phyloP scores from a whole-genome alignment of 1,140 invertebrate species.

The Coelopa frigida region DNA sequence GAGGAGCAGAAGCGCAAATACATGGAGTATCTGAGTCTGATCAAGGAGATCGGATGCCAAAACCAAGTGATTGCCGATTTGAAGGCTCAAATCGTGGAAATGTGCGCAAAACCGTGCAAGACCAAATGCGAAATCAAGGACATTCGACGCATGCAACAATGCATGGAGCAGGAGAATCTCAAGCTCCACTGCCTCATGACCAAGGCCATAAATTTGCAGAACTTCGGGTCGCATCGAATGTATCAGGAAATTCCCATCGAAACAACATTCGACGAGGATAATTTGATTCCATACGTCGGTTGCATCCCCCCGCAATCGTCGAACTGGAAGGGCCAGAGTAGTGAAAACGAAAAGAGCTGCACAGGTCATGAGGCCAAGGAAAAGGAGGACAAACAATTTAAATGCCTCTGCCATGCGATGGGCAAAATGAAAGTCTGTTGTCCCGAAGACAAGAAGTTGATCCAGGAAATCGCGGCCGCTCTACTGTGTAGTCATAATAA shows the following conservation, averaged over 20 bases:
- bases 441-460: constrained; percentile 34
- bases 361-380: background rate
- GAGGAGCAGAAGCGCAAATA: constrained; percentile 37
- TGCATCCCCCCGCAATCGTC: background rate
- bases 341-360: constrained; percentile 5
- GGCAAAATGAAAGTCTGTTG: constrained; percentile 38
- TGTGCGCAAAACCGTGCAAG: constrained; percentile 30
- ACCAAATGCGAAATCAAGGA: constrained; percentile 29
- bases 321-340: constrained; percentile 6
- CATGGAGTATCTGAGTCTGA: constrained; percentile 31
- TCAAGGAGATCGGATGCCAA: constrained; percentile 40
- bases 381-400: background rate
- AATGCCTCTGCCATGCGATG: constrained; percentile 26
- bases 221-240: constrained; percentile 31
- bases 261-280: constrained; percentile 38
- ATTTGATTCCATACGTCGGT: background rate
- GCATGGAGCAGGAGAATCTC: constrained; percentile 40
- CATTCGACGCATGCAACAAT: constrained; percentile 31
- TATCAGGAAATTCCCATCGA: constrained; percentile 28
- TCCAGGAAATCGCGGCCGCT: constrained; percentile 31
- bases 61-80: constrained; percentile 35
- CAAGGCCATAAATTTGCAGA: constrained; percentile 32
- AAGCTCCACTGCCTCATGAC: constrained; percentile 35
- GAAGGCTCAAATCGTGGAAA: constrained; percentile 30
- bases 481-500: constrained; percentile 20